Conservation (phyloP, 2,797 vertebrate genomes). For the Alfaro cultratus region DNA sequence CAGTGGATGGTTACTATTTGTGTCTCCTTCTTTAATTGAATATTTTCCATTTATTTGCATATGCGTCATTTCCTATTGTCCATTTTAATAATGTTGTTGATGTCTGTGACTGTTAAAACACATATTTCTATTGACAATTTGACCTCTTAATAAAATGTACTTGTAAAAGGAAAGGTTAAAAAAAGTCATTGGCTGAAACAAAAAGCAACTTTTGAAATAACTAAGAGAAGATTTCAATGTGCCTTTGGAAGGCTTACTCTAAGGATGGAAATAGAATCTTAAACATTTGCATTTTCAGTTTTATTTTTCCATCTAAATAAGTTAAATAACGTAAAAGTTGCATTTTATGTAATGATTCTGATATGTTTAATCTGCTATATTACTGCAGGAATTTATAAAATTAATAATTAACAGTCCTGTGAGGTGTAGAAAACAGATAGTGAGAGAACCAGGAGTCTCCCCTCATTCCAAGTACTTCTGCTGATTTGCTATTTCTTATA, state of each 20-base stretch:
- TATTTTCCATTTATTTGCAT: neutral
- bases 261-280: neutral
- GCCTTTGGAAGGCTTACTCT: neutral
- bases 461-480: neutral
- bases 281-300: neutral
- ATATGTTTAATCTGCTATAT: neutral
- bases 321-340: neutral
- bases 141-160: neutral
- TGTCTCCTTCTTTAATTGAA: neutral
- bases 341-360: neutral
- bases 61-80: neutral
- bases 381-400: neutral
- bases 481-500: neutral
- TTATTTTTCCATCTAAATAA: neutral
- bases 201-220: neutral
- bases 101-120: neutral
- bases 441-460: neutral
- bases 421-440: neutral
- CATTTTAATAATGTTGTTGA: neutral
- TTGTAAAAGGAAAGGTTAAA: neutral
- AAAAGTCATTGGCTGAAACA: neutral
- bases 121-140: neutral
- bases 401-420: neutral
- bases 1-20: neutral
- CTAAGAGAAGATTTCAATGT: neutral